phyloP scores from a whole-genome alignment of 2,888 invertebrate species.

The Timema podura region DNA sequence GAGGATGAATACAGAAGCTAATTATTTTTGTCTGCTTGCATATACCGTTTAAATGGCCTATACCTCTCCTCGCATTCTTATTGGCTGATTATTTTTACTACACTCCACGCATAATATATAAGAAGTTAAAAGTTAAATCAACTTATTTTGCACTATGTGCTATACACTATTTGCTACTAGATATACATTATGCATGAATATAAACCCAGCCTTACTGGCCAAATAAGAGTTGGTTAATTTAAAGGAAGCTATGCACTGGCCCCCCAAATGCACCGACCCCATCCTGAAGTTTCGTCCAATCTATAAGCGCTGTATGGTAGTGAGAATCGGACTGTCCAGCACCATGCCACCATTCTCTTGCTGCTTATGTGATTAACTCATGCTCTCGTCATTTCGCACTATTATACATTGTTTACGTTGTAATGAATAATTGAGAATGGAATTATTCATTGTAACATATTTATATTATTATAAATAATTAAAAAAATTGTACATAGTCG shows the following conservation, averaged over 20 bases:
- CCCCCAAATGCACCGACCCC: constrained; percentile 27
- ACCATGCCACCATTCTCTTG: constrained; percentile 18
- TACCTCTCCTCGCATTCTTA: not conserved
- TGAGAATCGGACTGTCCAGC: not conserved
- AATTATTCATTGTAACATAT: constrained; percentile 24
- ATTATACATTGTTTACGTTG: constrained; percentile 24
- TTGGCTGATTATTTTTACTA: no score
- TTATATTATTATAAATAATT: constrained; percentile 23
- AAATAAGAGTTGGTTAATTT: constrained; percentile 15
- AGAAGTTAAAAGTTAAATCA: no score
- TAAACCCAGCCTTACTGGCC: no score
- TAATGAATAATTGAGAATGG: constrained; percentile 21
- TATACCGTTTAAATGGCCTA: not conserved
- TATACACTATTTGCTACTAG: no score
- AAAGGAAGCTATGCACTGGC: constrained; percentile 19
- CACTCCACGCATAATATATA: no score
- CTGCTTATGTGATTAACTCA: constrained; percentile 20
- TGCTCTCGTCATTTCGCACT: constrained; percentile 25
- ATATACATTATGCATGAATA: no score
- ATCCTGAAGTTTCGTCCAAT: constrained; percentile 30
- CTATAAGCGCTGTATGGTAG: constrained; percentile 15
- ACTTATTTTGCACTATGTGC: constrained; percentile 8
- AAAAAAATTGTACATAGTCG: constrained; percentile 29
- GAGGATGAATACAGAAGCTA: no score
- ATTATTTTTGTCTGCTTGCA: no score